A percentile compares a stretch with the other conserved stretches of the same genome.
Evolutionary conservation across 2,888 invertebrate genomes (phyloP).

Genomic region (Anagyrus pseudococci): DNA sequence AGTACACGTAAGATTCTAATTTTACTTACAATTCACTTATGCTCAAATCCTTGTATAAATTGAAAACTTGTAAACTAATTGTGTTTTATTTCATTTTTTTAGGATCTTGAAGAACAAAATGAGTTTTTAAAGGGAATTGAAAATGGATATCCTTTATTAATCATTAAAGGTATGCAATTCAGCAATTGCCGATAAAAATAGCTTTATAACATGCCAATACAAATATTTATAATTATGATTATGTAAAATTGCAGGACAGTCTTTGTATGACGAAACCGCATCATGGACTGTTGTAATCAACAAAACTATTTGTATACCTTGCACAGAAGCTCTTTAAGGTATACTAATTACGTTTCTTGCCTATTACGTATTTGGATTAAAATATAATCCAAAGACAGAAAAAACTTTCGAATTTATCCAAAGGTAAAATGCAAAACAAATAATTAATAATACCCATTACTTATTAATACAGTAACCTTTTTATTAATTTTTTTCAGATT

Average conservation of each 20-base stretch:
- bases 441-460: background rate
- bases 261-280: background rate
- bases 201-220: too few relatives aligned
- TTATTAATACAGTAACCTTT: background rate
- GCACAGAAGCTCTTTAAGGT: background rate
- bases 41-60: too few relatives aligned
- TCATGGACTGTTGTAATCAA: background rate
- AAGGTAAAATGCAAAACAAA: background rate
- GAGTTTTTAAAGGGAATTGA: too few relatives aligned
- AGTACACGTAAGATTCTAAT: constrained; percentile 1
- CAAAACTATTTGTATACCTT: background rate
- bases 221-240: too few relatives aligned
- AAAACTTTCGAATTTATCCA: background rate
- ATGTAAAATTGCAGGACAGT: background rate
- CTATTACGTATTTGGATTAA: background rate
- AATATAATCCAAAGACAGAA: background rate
- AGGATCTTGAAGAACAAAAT: too few relatives aligned
- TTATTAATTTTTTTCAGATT: too few relatives aligned
- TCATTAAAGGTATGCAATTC: too few relatives aligned
- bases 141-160: too few relatives aligned
- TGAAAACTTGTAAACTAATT: too few relatives aligned
- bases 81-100: too few relatives aligned
- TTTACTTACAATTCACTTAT: too few relatives aligned
- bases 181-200: too few relatives aligned
- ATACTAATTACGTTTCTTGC: background rate